Percentiles rank a stretch among this genome's conserved stretches.
These are phyloP conservation scores for Enteromius viviparus DNA, from an alignment of 2,797 vertebrate genomes.

Conservation along the genomic window DNA sequence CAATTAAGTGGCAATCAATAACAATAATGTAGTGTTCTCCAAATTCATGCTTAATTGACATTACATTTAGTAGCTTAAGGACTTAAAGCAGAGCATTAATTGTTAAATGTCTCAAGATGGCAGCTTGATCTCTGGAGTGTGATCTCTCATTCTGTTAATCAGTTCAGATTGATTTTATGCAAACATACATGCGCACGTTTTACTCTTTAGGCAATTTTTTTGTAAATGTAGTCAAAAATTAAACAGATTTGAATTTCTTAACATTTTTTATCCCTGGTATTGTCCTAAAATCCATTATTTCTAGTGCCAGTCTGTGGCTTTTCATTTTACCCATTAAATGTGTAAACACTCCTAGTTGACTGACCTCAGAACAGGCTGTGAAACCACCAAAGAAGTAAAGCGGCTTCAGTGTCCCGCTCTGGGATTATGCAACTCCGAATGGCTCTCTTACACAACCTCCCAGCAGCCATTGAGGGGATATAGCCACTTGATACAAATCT, in stretches of 20 bases:
- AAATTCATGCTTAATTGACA: conserved; percentile 8
- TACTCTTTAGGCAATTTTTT: background rate
- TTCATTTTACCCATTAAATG: background rate
- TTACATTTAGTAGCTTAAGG: background rate
- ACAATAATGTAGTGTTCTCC: conserved; percentile 19
- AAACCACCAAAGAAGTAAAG: background rate
- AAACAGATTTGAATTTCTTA: background rate
- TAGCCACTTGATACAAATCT: conserved; percentile 39
- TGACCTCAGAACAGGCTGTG: conserved; percentile 3
- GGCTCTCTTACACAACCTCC: conserved; percentile 43
- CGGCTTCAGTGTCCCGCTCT: background rate
- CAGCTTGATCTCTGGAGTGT: conserved; percentile 14
- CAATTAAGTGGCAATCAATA: conserved; percentile 29
- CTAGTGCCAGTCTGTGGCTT: background rate
- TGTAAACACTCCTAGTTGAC: background rate
- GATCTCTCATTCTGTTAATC: background rate
- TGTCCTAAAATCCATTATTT: background rate
- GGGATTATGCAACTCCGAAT: conserved; percentile 42
- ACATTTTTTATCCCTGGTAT: background rate
- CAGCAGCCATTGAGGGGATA: conserved; percentile 27
- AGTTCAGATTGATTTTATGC: conserved; percentile 6
- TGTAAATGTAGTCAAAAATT: background rate
- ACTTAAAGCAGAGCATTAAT: conserved; percentile 9
- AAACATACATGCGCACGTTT: background rate
- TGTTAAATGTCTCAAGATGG: background rate